These are phyloP conservation scores for Sinocyclocheilus anshuiensis DNA, from an alignment of 2,113 vertebrate species.

Conservation along the genomic window DNA sequence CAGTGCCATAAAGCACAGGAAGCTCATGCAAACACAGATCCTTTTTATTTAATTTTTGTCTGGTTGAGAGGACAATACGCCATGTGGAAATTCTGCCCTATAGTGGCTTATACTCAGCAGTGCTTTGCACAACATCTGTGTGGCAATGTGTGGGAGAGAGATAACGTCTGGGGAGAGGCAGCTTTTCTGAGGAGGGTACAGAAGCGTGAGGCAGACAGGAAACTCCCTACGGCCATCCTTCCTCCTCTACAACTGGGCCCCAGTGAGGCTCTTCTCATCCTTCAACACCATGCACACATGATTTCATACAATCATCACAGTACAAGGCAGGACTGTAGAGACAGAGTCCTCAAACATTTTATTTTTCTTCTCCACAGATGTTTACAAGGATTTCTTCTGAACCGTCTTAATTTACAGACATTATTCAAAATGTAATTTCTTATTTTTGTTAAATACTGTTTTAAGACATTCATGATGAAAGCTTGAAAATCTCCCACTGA, in stretches of 20 bases:
- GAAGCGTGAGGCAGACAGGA: constrained; percentile 20
- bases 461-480: too few relatives aligned
- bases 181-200: not conserved
- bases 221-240: constrained; percentile 32
- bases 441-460: too few relatives aligned
- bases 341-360: not conserved
- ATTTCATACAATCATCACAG: constrained; percentile 16
- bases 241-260: not conserved
- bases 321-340: not conserved
- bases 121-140: constrained; percentile 29
- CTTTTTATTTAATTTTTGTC: constrained; percentile 48
- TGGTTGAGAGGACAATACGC: constrained; percentile 8
- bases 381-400: not conserved
- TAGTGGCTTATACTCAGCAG: constrained; percentile 17
- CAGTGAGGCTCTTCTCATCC: not conserved
- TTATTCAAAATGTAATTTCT: not conserved
- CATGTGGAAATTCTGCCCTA: constrained; percentile 19
- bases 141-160: constrained; percentile 48
- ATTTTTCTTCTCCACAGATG: not conserved
- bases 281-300: not conserved
- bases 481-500: too few relatives aligned
- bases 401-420: not conserved
- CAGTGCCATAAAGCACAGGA: not conserved
- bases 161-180: constrained; percentile 42
- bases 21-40: not conserved